Evolutionary conservation across 2,113 vertebrate genomes (phyloP), one percentile per base, ranked within the genome.

Genomic region (Semnopithecus entellus): DNA sequence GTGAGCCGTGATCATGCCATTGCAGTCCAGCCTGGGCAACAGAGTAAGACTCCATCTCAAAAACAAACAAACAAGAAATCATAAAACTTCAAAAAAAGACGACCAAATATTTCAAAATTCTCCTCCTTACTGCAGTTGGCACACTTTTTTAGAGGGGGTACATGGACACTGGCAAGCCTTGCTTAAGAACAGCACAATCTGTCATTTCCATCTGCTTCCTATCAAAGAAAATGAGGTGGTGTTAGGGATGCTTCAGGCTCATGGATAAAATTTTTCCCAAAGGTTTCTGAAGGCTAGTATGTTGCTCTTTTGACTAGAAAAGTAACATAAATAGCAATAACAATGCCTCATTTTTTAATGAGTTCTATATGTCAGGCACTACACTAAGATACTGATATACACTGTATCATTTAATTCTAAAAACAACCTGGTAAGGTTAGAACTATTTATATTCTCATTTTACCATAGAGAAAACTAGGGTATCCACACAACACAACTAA

Each of bases 131-230:
- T 70, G 40, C 11, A 90, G 38, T 0, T 94, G 90, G 68, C 84
- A 90, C 1, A 23, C 55, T 50, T 68, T 50, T 48, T 61, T 23
- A 50, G 30, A 86, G 48, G 68, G 25, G 57, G 25, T 81, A 94
- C 40, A 5, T 6, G 68, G 95, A 59, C 48, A 48, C 2, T 94
- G 80, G 76, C 50, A 70, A 70, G 20, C 25, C 52, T 48, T 70
- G 45, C 18, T 70, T 59, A 88, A 66, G 48, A 89, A 61, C 3
- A 87, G 30, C 25, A 92, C 78, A 64, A 75, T 86, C 91, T 94
- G 91, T 96, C 93, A 92, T 52, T 82, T 50, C 78, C 93, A 94
- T 76, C 87, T 89, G 92, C 73, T 96, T 91, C 76, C 25, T 61
- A 73, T 61, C 73, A 88, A 91, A 92, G 94, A 40, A 50, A 66